Evolutionary conservation across 2,797 vertebrate genomes (phyloP).

Genomic region (Mormyrus hasselquistii): DNA sequence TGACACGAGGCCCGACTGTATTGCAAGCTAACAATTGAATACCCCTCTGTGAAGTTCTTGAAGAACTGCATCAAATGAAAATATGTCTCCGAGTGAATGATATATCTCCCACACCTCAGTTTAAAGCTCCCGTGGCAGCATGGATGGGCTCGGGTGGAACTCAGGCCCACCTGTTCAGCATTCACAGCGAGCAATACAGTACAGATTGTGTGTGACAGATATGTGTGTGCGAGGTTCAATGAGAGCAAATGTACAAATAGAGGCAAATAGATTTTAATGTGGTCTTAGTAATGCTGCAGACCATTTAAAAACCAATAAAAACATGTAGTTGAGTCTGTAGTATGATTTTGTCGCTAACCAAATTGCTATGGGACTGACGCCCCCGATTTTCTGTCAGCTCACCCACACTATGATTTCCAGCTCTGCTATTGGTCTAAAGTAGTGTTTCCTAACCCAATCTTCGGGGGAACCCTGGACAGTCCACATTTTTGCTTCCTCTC

Average conservation of each 20-base stretch:
- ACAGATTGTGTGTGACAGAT: not conserved
- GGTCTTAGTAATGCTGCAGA: not conserved
- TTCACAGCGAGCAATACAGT: not conserved
- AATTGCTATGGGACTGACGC: not conserved
- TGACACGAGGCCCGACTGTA: no score
- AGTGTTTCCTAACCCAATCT: not conserved
- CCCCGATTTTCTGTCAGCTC: not conserved
- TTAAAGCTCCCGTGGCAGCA: not conserved
- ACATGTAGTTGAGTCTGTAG: not conserved
- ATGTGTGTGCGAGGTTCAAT: not conserved
- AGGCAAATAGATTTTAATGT: not conserved
- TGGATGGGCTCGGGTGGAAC: not conserved
- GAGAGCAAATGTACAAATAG: not conserved
- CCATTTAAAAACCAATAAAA: not conserved
- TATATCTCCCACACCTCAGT: not conserved
- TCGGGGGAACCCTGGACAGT: not conserved
- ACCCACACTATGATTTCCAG: not conserved
- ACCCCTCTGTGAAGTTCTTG: not conserved
- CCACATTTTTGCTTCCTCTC: not conserved
- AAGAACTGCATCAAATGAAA: not conserved
- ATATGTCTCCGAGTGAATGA: not conserved
- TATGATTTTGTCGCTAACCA: not conserved
- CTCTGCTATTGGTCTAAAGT: not conserved
- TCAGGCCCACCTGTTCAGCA: not conserved
- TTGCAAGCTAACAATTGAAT: not conserved